Percentiles rank a stretch among this genome's conserved stretches.
Evolutionary conservation across 2,113 vertebrate species (phyloP).

Genomic region (Piaya cayana): DNA sequence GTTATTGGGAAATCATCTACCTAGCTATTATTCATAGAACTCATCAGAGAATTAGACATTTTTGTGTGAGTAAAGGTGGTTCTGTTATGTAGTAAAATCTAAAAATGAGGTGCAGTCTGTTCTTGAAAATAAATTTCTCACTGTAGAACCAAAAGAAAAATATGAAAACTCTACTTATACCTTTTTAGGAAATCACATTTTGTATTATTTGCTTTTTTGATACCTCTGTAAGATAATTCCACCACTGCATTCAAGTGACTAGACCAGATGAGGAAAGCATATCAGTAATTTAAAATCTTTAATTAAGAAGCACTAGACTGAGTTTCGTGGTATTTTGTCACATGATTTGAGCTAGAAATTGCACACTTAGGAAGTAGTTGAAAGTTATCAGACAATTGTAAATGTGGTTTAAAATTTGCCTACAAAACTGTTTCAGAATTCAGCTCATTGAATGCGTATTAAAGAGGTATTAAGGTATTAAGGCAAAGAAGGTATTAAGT

Average conservation of each 20-base stretch:
- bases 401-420: neutral
- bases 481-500: too few relatives aligned
- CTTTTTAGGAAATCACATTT: neutral
- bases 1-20: neutral
- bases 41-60: constrained; percentile 20
- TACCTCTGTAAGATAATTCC: neutral
- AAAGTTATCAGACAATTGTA: neutral
- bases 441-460: neutral
- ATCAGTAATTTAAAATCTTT: neutral
- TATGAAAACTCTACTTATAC: neutral
- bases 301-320: neutral
- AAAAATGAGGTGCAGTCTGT: neutral
- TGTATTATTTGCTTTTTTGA: neutral
- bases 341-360: neutral
- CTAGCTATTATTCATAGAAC: neutral
- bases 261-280: neutral
- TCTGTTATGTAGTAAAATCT: neutral
- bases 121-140: neutral
- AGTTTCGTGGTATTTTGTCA: neutral
- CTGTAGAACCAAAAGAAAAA: neutral
- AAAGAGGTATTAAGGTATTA: too few relatives aligned
- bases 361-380: neutral
- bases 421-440: neutral
- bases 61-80: neutral
- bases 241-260: neutral